Conservation (phyloP, 1,140 invertebrate genomes). For the Mercenaria mercenaria region DNA sequence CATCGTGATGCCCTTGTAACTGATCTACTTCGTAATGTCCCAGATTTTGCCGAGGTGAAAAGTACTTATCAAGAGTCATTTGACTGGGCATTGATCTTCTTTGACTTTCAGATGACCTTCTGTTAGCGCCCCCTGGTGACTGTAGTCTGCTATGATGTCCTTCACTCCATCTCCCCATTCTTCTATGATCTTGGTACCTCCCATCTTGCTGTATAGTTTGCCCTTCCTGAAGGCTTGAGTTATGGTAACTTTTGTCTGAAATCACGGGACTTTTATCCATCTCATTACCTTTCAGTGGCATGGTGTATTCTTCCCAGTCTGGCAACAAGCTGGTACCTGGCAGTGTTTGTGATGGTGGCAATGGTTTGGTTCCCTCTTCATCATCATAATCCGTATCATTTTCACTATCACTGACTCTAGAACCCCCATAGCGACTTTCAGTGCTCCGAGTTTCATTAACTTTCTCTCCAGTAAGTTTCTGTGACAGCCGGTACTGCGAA, state of each 20-base stretch:
- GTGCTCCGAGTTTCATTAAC: not conserved
- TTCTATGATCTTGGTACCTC: not conserved
- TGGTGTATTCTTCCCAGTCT: not conserved
- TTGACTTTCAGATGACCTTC: not conserved
- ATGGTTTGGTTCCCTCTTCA: not conserved
- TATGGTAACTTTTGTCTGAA: not conserved
- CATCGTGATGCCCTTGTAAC: not conserved
- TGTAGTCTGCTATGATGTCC: not conserved
- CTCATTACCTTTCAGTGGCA: not conserved
- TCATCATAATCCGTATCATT: not conserved
- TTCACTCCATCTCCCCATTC: constrained; percentile 10
- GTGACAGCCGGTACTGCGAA: not conserved
- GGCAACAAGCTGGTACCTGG: constrained; percentile 5
- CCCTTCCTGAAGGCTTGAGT: not conserved
- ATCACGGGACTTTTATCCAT: not conserved
- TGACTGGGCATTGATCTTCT: not conserved
- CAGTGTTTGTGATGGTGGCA: not conserved
- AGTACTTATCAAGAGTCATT: not conserved
- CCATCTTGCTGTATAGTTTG: not conserved
- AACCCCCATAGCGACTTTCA: not conserved
- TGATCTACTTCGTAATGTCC: not conserved
- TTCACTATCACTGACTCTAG: not conserved
- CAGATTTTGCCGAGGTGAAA: not conserved
- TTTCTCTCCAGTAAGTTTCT: not conserved
- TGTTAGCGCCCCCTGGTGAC: not conserved